These are phyloP conservation scores for Phalacrocorax aristotelis DNA, from an alignment of 2,113 vertebrate genomes.

Conservation along the genomic window DNA sequence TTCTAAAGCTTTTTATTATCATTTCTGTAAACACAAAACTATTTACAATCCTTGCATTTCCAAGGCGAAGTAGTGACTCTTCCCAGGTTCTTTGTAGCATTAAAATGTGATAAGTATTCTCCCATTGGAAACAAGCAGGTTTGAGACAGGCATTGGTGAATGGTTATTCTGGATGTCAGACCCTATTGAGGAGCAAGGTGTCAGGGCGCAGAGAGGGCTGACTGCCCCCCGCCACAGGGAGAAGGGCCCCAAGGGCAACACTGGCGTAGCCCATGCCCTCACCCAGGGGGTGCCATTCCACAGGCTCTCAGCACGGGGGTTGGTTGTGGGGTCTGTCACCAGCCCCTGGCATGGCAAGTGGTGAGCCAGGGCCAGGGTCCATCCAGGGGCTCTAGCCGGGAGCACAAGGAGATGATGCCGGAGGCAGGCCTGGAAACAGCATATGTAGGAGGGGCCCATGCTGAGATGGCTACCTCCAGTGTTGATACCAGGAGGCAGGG, in stretches of 20 bases:
- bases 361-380: neutral
- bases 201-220: no score
- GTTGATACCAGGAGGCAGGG: neutral
- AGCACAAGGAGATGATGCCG: neutral
- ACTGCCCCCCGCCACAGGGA: neutral
- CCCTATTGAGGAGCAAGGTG: neutral
- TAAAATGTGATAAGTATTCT: neutral
- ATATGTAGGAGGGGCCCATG: rapidly evolving
- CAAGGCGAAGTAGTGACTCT: neutral
- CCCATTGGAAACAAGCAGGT: neutral
- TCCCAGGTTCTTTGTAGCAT: neutral
- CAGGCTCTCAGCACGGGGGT: rapidly evolving
- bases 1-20: neutral
- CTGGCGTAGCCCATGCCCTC: rapidly evolving
- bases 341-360: rapidly evolving
- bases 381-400: no score
- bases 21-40: neutral
- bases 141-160: neutral
- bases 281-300: neutral
- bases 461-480: rapidly evolving
- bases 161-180: neutral
- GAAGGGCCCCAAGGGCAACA: rapidly evolving
- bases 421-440: neutral
- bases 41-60: neutral
- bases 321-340: neutral